Conservation (phyloP, 2,113 vertebrate genomes). For the Ginglymostoma cirratum region DNA sequence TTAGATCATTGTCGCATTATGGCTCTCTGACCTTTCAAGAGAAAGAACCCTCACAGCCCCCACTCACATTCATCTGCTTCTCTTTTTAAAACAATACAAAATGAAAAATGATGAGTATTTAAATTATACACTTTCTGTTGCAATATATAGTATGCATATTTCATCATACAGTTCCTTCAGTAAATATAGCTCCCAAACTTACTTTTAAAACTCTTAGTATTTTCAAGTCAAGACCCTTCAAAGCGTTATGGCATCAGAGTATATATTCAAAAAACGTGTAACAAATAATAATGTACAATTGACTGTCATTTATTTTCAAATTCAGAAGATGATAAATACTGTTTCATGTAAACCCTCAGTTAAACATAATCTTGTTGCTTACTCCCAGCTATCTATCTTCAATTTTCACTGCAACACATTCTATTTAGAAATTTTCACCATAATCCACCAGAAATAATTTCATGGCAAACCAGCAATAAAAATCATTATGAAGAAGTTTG, state of each 20-base stretch:
- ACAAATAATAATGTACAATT: neutral
- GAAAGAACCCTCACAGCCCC: too few species aligned
- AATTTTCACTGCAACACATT: neutral
- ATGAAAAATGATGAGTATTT: too few species aligned
- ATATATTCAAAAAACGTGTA: neutral
- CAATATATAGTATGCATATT: too few species aligned
- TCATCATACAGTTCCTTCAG: neutral
- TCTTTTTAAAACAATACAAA: too few species aligned
- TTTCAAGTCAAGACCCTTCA: neutral
- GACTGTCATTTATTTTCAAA: neutral
- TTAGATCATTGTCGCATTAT: too few species aligned
- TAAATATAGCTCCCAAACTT: neutral
- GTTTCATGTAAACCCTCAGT: neutral
- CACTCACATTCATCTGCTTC: too few species aligned
- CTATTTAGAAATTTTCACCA: neutral
- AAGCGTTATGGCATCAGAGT: neutral
- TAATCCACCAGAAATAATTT: neutral
- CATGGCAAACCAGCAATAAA: neutral
- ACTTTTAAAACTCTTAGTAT: neutral
- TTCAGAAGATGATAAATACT: neutral
- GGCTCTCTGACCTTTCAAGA: too few species aligned
- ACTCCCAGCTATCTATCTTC: neutral
- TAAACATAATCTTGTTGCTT: neutral
- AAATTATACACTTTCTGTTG: too few species aligned
- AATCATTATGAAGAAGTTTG: neutral